phyloP scores from a whole-genome alignment of 2,797 vertebrate genomes.

The Amniataba percoides region DNA sequence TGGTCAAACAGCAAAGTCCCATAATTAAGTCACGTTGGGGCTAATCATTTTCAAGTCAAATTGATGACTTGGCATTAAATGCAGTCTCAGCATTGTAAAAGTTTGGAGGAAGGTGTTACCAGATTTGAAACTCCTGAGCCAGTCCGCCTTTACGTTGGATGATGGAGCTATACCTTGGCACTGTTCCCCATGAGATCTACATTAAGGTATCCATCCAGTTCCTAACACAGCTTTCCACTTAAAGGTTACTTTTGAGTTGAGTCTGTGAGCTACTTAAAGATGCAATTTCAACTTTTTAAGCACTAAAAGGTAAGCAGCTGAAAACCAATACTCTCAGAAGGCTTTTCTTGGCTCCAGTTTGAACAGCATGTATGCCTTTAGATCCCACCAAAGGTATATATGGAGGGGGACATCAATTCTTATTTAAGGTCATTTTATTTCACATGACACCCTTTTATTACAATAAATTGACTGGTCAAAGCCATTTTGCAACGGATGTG shows the following conservation, averaged over 20 bases:
- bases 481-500: constrained; percentile 66
- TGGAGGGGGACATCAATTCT: constrained; percentile 78
- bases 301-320: constrained; percentile 62
- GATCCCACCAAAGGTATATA: constrained; percentile 59
- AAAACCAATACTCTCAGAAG: constrained; percentile 78
- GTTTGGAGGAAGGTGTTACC: neutral
- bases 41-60: constrained; percentile 23
- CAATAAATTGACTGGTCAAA: constrained; percentile 71
- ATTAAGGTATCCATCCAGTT: constrained; percentile 56
- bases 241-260: constrained; percentile 57
- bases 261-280: constrained; percentile 65
- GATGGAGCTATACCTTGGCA: constrained; percentile 52
- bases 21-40: neutral
- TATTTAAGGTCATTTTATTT: constrained; percentile 79
- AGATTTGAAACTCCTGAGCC: constrained; percentile 6
- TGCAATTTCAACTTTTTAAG: constrained; percentile 69
- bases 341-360: constrained; percentile 60
- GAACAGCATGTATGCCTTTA: constrained; percentile 44
- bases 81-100: neutral
- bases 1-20: constrained; percentile 33
- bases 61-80: constrained; percentile 23
- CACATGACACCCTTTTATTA: constrained; percentile 74
- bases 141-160: constrained; percentile 1
- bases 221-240: constrained; percentile 69
- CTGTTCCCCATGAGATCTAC: constrained; percentile 59